Evolutionary conservation across 1,140 invertebrate species (phyloP), one percentile per base, ranked within the genome.

Genomic region (Hylaeus anthracinus): DNA sequence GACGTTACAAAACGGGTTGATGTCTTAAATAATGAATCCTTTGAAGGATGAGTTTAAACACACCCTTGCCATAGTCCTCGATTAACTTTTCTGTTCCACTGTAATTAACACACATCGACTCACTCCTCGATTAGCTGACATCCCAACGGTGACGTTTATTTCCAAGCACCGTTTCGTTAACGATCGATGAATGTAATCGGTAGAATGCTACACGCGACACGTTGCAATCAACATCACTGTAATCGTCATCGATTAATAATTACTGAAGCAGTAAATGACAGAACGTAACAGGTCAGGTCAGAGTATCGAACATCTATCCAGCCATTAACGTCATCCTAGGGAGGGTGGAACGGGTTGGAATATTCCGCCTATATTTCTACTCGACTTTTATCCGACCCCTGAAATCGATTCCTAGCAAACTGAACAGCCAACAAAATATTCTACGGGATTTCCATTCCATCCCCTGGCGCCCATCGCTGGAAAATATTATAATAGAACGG

Each of bases 311-410:
- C 73, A 76, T 67, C 73, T 67, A 76, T 76, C 48, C 53, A 66
- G 12, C 73, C 73, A 76, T 76, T 67, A 76, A 76, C 73, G 73
- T 76, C 73, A 65, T 76, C 51, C 51, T 67, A n/a, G n/a, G n/a
- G 10, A 43, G 73, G 64, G 61, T 53, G 72, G 72, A 48, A 51
- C 37, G 51, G 45, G 48, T 58, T 26, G 72, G 72, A 74, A 76
- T 76, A 76, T 76, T 76, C 73, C 73, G 45, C 73, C 73, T 66
- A 75, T 51, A 66, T 76, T 76, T 76, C 73, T 39, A 58, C 10
- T 41, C 63, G 73, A 76, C 73, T 76, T 76, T 76, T 65, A 67
- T 76, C 64, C 73, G n/a, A 58, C 63, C 73, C 51, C 51, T 45
- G 63, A 37, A 67, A 67, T 76, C 73, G 73, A 76, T 76, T 76